phyloP scores from a whole-genome alignment of 2,888 invertebrate genomes.

The Synergus laeviventris region DNA sequence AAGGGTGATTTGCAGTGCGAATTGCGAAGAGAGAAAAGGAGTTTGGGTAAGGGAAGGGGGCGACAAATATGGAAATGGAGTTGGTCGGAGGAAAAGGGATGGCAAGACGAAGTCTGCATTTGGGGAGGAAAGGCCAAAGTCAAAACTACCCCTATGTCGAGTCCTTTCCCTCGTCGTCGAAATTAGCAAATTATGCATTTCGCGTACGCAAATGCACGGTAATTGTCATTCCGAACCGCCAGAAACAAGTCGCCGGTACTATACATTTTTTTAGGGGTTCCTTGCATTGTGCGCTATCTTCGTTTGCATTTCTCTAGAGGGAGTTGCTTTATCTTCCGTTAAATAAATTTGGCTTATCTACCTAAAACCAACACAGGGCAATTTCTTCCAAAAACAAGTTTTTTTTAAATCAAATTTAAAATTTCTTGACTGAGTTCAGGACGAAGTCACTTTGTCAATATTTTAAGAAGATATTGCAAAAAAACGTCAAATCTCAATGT shows the following conservation, averaged over 20 bases:
- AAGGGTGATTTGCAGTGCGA: constrained; percentile 31
- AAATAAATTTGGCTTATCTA: neutral
- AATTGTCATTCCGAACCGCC: constrained; percentile 26
- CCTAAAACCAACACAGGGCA: neutral
- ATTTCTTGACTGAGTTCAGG: too few relatives aligned
- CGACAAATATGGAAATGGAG: constrained; percentile 12
- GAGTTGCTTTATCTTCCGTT: neutral
- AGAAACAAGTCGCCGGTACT: constrained; percentile 6
- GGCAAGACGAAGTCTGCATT: neutral
- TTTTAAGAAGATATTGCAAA: too few relatives aligned
- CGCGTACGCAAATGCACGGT: constrained; percentile 15
- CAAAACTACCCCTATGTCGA: constrained; percentile 22
- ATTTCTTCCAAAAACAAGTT: neutral
- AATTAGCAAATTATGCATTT: constrained; percentile 38
- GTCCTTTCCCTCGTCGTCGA: neutral
- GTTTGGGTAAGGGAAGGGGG: neutral
- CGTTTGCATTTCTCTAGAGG: neutral
- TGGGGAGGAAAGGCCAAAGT: neutral
- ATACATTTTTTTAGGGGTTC: neutral
- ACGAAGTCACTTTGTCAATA: too few relatives aligned
- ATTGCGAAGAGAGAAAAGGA: neutral
- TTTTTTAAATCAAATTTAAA: neutral
- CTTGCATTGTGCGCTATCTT: neutral
- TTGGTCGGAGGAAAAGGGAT: neutral
- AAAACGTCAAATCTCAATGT: too few relatives aligned